These are phyloP conservation scores for Sclerodermus sp. DNA, from an alignment of 2,888 invertebrate species.

Conservation along the genomic window DNA sequence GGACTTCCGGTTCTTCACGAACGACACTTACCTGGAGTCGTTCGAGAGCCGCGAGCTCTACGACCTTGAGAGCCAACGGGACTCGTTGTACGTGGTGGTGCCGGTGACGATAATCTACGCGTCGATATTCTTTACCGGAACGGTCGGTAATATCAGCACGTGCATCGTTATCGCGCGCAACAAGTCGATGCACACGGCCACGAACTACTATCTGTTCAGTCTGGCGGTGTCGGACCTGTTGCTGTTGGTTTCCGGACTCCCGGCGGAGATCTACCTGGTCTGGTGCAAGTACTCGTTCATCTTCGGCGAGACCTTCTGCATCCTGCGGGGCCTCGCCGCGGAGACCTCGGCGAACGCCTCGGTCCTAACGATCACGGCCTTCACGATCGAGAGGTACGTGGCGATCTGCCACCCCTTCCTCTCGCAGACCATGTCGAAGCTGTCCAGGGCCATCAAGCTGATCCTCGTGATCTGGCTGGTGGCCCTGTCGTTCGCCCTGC, in stretches of 20 bases:
- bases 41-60: neutral
- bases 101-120: slow-evolving; percentile 62
- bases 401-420: slow-evolving; percentile 72
- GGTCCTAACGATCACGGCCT: slow-evolving; percentile 67
- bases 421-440: slow-evolving; percentile 82
- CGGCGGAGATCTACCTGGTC: slow-evolving; percentile 61
- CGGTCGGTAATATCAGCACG: slow-evolving; percentile 66
- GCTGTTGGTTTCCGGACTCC: slow-evolving; percentile 64
- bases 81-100: slow-evolving; percentile 56
- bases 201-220: slow-evolving; percentile 69
- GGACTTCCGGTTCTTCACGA: neutral
- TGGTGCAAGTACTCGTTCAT: slow-evolving; percentile 60
- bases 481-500: slow-evolving; percentile 73
- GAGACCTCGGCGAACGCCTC: slow-evolving; percentile 63
- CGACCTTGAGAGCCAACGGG: slow-evolving; percentile 39
- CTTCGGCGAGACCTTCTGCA: slow-evolving; percentile 64
- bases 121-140: slow-evolving; percentile 63
- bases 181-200: slow-evolving; percentile 69
- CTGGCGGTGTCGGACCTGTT: slow-evolving; percentile 67
- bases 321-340: slow-evolving; percentile 60
- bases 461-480: slow-evolving; percentile 81
- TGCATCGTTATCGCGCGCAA: slow-evolving; percentile 67
- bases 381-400: slow-evolving; percentile 72
- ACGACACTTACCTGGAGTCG: slow-evolving; percentile 1
- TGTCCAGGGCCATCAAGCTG: slow-evolving; percentile 80